Evolutionary conservation across 1,140 invertebrate species (phyloP), one percentile per base, ranked within the genome.

Genomic region (Phocides pigmalion): DNA sequence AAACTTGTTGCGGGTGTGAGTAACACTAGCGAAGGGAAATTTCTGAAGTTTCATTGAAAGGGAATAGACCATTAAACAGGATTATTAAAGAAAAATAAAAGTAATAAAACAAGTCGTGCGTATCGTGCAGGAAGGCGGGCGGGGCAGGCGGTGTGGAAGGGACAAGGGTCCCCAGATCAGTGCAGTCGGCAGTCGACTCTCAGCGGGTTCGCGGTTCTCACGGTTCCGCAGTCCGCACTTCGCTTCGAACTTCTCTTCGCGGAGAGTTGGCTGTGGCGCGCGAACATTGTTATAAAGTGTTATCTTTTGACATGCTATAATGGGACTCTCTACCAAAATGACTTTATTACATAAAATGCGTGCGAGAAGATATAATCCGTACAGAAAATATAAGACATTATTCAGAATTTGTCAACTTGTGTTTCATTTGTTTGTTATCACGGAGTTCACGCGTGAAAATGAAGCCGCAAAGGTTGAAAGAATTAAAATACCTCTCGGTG

Each of bases 1-100:
- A 58, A 58, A 58, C 41, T 58, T 58, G 54, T 58, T 44, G 39
- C 59, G 61, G 65, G 54, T 62, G 63, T 63, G 58, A 70, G 64
- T 66, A 70, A 70, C 68, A 72, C 65, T 74, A 62, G 61, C 71
- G 71, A 44, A 76, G 76, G 64, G 62, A 81, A 77, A 79, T 82
- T 82, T 76, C 65, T 74, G 73, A 80, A 84, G 67, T 80, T 84
- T 74, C 74, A 80, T 76, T 64, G 75, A 76, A 74, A 70, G 16
- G 75, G 75, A 84, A 87, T 82, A 82, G 81, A 82, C 82, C 82
- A 85, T 85, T 84, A 87, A 80, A 81, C 75, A 81, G 77, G 78
- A 87, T 85, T 87, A 87, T 87, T 87, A 84, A 87, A 87, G 82
- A 85, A 87, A 87, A 86, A 87, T 87, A 87, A 83, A 83, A 83